Conservation (phyloP, 1,140 invertebrate species). For the Temnothorax nylanderi region DNA sequence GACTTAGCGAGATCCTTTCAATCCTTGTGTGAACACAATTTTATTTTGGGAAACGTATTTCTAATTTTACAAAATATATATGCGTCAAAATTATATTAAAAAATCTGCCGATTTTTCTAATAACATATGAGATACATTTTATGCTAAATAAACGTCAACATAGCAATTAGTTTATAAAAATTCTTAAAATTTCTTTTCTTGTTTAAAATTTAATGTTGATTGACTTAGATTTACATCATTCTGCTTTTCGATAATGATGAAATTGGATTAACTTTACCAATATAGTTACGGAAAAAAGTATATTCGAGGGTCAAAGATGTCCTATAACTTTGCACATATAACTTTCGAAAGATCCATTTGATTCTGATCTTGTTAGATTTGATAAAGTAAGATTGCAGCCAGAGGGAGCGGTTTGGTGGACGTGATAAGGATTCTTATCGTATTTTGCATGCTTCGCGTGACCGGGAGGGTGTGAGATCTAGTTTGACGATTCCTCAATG, state of each 20-base stretch:
- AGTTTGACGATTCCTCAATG: conserved; percentile 63
- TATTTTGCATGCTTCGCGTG: conserved; percentile 59
- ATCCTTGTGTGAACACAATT: not conserved
- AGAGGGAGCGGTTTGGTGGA: conserved; percentile 53
- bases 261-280: not conserved
- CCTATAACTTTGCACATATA: not conserved
- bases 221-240: not conserved
- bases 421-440: conserved; percentile 63
- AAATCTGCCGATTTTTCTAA: not conserved
- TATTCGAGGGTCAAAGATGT: not conserved
- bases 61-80: not conserved
- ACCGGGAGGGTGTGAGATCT: conserved; percentile 40
- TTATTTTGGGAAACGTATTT: not conserved
- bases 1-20: not conserved
- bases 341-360: not conserved
- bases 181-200: not conserved
- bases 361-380: conserved; percentile 35
- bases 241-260: not conserved
- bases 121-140: not conserved
- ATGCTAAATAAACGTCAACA: not conserved
- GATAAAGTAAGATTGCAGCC: conserved; percentile 30
- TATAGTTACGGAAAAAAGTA: not conserved
- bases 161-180: not conserved
- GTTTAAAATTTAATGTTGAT: not conserved
- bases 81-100: not conserved